Evolutionary conservation across 2,113 vertebrate species (phyloP), one percentile per base, ranked within the genome.

Genomic region (Boleophthalmus pectinirostris): DNA sequence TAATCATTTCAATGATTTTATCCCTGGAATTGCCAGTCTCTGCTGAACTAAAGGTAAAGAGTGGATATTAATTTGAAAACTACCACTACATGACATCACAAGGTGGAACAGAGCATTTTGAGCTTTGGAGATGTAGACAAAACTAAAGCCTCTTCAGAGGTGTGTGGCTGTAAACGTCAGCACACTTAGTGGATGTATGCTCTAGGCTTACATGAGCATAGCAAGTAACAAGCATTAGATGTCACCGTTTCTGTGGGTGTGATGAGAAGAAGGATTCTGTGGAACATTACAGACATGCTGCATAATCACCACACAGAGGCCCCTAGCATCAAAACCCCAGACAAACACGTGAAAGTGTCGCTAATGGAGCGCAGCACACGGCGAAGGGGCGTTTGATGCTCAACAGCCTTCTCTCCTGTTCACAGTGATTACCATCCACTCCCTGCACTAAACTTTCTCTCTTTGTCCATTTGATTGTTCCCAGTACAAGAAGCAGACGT

Each of bases 361-460:
- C 60, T 14, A 18, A 25, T 47, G 69, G 72, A 67, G 43, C 6
- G 24, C 35, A 46, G 67, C 21, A 65, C 21, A 24, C 51, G 25
- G 57, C 23, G 25, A 54, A 51, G 56, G 14, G 1, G 0, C 23
- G 68, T 81, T 81, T 75, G 68, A 85, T 83, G 72, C 75, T 83
- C 72, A 81, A 56, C 53, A 66, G 46, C 33, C 20, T 43, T 43
- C 82, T 35, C 79, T 60, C 51, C 65, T 68, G 45, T 81, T 86
- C 71, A 76, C 71, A 78, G 77, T 82, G 77, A 89, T 89, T 83
- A 87, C 74, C 1, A 29, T 80, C 79, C 25, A 71, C 77, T 80
- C 58, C 74, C 66, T 68, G 73, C 20, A 8, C 66, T 35, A 75
- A 77, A 49, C 72, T 74, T 80, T 82, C 69, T 49, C 69, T 84